phyloP scores from a whole-genome alignment of 2,888 invertebrate species.

The Pseudococcus jackbeardsleyi region DNA sequence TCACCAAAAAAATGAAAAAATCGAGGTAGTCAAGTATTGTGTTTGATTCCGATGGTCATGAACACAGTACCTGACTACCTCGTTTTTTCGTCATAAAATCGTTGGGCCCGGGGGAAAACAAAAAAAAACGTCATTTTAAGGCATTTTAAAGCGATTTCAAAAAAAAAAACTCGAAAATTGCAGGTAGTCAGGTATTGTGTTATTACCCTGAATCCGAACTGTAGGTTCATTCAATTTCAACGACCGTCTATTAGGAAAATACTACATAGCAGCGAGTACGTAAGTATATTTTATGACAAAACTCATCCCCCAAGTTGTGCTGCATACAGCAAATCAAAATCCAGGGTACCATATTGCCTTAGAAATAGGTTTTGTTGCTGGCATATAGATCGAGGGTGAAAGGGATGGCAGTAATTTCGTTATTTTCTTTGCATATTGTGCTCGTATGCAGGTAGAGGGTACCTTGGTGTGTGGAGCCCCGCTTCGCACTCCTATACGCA shows the following conservation, averaged over 20 bases:
- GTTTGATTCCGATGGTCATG: no score
- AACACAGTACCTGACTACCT: no score
- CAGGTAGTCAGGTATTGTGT: no score
- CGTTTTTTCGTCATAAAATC: no score
- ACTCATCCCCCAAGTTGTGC: not conserved
- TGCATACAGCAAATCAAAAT: not conserved
- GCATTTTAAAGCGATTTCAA: no score
- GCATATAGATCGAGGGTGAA: not conserved
- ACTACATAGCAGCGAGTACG: not conserved
- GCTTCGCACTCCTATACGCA: not conserved
- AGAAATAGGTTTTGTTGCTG: not conserved
- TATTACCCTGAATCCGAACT: not conserved
- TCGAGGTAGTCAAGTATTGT: no score
- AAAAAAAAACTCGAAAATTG: no score
- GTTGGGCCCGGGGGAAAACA: no score
- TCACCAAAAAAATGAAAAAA: no score
- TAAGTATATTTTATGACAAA: constrained; percentile 27
- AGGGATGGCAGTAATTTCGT: constrained; percentile 7
- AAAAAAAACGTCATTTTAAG: no score
- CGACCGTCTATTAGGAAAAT: not conserved
- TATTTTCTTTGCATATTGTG: constrained; percentile 41
- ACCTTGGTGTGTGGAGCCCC: not conserved
- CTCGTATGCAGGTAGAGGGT: not conserved
- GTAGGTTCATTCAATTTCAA: constrained; percentile 16
- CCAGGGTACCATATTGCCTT: not conserved